Percentiles rank a stretch among this genome's conserved stretches.
These are phyloP conservation scores for Lochmaea capreae DNA, from an alignment of 2,888 invertebrate species.

Conservation along the genomic window DNA sequence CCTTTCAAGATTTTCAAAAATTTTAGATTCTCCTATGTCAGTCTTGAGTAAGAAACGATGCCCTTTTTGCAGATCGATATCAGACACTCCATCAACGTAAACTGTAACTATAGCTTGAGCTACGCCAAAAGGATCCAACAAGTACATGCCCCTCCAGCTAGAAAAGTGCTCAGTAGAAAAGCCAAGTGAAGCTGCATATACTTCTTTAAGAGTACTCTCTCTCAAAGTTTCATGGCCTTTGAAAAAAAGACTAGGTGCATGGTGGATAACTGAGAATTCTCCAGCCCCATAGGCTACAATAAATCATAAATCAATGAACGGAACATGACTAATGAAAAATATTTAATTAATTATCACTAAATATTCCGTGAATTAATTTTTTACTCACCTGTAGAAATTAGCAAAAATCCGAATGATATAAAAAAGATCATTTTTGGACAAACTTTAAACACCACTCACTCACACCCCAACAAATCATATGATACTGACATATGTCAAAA, in stretches of 20 bases:
- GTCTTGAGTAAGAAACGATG: slow-evolving; percentile 71
- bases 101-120: slow-evolving; percentile 79
- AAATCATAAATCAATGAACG: slow-evolving; percentile 11
- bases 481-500: slow-evolving; percentile 27
- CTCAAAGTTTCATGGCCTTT: slow-evolving; percentile 73
- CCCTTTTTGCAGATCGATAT: slow-evolving; percentile 68
- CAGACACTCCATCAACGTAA: slow-evolving; percentile 76
- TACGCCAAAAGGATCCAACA: slow-evolving; percentile 78
- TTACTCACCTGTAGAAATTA: slow-evolving; percentile 36
- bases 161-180: slow-evolving; percentile 78
- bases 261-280: slow-evolving; percentile 77
- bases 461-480: slow-evolving; percentile 39
- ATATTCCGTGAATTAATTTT: neutral
- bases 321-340: neutral
- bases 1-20: slow-evolving; percentile 70
- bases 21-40: slow-evolving; percentile 74
- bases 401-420: slow-evolving; percentile 21
- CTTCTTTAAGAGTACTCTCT: slow-evolving; percentile 76
- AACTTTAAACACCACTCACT: slow-evolving; percentile 6
- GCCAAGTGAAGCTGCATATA: slow-evolving; percentile 78
- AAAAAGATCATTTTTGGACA: slow-evolving; percentile 28
- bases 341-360: neutral
- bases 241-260: slow-evolving; percentile 77
- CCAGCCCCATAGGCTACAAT: slow-evolving; percentile 69
- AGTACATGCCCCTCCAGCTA: slow-evolving; percentile 77